phyloP scores from a whole-genome alignment of 2,797 vertebrate genomes.

The Pseudopleuronectes americanus region DNA sequence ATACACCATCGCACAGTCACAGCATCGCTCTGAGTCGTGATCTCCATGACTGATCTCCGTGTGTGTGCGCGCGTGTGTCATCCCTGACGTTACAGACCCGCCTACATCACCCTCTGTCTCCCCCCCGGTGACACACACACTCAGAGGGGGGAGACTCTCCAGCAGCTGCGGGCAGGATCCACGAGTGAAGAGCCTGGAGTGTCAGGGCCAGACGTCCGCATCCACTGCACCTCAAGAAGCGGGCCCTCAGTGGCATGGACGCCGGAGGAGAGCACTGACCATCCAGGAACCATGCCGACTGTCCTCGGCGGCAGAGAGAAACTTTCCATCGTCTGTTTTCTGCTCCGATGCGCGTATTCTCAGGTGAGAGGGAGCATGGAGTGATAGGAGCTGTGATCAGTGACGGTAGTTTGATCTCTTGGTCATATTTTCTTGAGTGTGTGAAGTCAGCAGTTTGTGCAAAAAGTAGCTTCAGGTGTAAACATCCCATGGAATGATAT shows the following conservation, averaged over 20 bases:
- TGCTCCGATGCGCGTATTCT: slow-evolving; percentile 77
- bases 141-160: slow-evolving; percentile 5
- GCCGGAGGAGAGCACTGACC: slow-evolving; percentile 67
- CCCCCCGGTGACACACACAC: slow-evolving; percentile 39
- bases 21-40: slow-evolving; percentile 65
- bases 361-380: slow-evolving; percentile 73
- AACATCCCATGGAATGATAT: neutral
- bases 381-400: neutral
- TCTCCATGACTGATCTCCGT: slow-evolving; percentile 46
- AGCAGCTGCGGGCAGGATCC: slow-evolving; percentile 38
- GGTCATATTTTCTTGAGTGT: neutral
- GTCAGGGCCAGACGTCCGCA: slow-evolving; percentile 25
- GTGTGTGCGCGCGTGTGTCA: slow-evolving; percentile 63
- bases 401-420: no score
- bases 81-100: slow-evolving; percentile 71
- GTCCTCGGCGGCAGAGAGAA: slow-evolving; percentile 76
- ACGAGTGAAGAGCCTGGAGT: slow-evolving; percentile 40
- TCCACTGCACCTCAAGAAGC: slow-evolving; percentile 17
- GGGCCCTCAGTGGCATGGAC: slow-evolving; percentile 72
- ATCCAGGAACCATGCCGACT: slow-evolving; percentile 81
- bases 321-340: slow-evolving; percentile 77
- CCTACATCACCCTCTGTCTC: slow-evolving; percentile 61
- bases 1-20: neutral
- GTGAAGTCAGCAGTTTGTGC: neutral
- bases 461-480: neutral